Evolutionary conservation across 2,888 invertebrate species (phyloP).

Genomic region (Chalcosyrphus nemorum): DNA sequence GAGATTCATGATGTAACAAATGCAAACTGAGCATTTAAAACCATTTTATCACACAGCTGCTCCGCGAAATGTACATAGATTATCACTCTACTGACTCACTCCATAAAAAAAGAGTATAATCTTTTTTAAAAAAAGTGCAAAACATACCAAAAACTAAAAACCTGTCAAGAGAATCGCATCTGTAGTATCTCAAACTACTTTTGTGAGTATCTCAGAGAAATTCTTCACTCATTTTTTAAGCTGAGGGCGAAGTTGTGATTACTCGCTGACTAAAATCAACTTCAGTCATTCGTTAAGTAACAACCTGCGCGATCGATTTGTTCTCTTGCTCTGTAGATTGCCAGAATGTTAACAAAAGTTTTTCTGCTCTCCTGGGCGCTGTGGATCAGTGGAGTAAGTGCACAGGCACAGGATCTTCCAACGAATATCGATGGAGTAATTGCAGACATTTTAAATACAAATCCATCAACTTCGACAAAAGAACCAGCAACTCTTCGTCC

Average conservation of each 20-base stretch:
- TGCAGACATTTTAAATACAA: constrained; percentile 45
- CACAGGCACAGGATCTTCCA: constrained; percentile 25
- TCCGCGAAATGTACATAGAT: background rate
- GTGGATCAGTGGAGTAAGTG: background rate
- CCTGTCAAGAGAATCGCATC: constrained; percentile 35
- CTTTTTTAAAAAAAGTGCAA: constrained; percentile 3
- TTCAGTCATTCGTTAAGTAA: constrained; percentile 57
- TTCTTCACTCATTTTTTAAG: background rate
- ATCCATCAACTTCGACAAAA: constrained; percentile 27
- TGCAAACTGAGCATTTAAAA: too few species aligned
- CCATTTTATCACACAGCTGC: too few species aligned
- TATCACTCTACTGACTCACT: background rate
- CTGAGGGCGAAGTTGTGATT: background rate
- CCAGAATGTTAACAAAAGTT: constrained; percentile 24
- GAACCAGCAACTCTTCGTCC: constrained; percentile 39
- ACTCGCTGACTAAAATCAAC: constrained; percentile 11
- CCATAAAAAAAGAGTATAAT: constrained; percentile 1
- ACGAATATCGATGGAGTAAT: constrained; percentile 54
- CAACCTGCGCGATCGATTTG: constrained; percentile 74
- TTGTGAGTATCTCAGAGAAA: background rate
- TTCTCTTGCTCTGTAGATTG: constrained; percentile 32
- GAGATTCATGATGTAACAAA: too few species aligned
- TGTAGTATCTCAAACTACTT: constrained; percentile 12
- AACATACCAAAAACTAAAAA: constrained; percentile 29
- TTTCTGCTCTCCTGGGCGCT: constrained; percentile 12